Conservation (phyloP, 2,888 invertebrate genomes). For the Esperia sulphurella region DNA sequence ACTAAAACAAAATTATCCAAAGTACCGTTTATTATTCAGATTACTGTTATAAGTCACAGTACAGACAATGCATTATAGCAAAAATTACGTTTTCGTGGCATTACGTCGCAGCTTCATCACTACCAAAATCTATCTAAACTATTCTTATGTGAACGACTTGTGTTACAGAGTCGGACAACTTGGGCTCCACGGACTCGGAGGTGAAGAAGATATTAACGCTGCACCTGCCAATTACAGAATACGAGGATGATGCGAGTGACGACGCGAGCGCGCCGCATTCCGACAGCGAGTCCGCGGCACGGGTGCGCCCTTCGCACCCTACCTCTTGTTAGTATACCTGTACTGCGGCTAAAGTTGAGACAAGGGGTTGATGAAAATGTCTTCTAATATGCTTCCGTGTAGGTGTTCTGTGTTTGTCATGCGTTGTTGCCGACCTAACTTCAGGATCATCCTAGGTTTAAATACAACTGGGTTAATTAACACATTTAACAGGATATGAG, state of each 20-base stretch:
- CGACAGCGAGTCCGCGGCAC: constrained; percentile 66
- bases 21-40: too few relatives aligned
- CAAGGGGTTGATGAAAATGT: neutral
- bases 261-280: constrained; percentile 80
- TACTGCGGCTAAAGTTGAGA: neutral
- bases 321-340: constrained; percentile 49
- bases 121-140: constrained; percentile 1
- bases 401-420: too few relatives aligned
- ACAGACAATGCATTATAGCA: too few relatives aligned
- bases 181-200: constrained; percentile 96
- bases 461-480: too few relatives aligned
- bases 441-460: too few relatives aligned
- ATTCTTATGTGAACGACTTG: constrained; percentile 10
- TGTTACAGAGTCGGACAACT: constrained; percentile 92
- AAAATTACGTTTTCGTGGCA: constrained; percentile 14
- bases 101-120: constrained; percentile 30
- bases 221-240: constrained; percentile 96
- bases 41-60: too few relatives aligned
- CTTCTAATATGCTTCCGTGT: neutral
- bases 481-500: too few relatives aligned
- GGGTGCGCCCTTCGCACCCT: constrained; percentile 60
- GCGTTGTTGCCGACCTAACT: too few relatives aligned
- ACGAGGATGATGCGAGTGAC: constrained; percentile 90
- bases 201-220: constrained; percentile 95
- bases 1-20: neutral